Percentiles rank a stretch among this genome's conserved stretches.
Conservation (phyloP, 2,113 vertebrate species). For the Corapipo altera region DNA sequence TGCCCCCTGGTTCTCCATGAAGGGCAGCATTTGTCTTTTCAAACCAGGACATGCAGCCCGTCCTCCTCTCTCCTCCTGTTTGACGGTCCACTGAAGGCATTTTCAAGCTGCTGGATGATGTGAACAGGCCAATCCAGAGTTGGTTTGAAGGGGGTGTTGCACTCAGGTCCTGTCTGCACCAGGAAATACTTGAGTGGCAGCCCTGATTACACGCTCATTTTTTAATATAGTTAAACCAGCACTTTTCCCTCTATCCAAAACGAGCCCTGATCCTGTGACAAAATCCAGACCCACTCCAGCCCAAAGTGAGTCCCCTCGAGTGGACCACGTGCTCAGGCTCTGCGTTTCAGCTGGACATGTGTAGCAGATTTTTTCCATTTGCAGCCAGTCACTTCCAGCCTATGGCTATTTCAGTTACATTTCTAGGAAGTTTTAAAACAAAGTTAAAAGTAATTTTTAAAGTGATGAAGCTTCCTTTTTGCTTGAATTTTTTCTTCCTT, state of each 20-base stretch:
- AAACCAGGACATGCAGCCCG: not conserved
- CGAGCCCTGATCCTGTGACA: not conserved
- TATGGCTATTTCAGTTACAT: not conserved
- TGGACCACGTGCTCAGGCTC: not conserved
- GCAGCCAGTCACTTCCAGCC: not conserved
- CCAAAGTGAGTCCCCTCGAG: not conserved
- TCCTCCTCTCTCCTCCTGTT: not conserved
- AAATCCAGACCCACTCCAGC: not conserved
- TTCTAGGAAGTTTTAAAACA: not conserved
- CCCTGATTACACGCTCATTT: not conserved
- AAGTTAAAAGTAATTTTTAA: not conserved
- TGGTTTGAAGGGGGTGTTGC: not conserved
- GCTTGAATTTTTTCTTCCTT: not conserved
- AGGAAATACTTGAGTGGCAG: not conserved
- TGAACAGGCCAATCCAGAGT: too few relatives aligned
- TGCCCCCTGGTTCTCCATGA: not conserved
- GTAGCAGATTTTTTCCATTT: not conserved
- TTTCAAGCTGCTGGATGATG: not conserved
- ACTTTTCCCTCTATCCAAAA: not conserved
- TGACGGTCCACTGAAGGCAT: not conserved
- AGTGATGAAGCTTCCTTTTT: not conserved
- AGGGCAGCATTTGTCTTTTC: not conserved
- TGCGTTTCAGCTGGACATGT: rapidly evolving
- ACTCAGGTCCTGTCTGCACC: not conserved
- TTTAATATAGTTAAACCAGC: not conserved